A percentile compares a stretch with the other conserved stretches of the same genome.
These are phyloP conservation scores for Propithecus perrieri DNA, from an alignment of 2,797 vertebrate species.

Conservation along the genomic window DNA sequence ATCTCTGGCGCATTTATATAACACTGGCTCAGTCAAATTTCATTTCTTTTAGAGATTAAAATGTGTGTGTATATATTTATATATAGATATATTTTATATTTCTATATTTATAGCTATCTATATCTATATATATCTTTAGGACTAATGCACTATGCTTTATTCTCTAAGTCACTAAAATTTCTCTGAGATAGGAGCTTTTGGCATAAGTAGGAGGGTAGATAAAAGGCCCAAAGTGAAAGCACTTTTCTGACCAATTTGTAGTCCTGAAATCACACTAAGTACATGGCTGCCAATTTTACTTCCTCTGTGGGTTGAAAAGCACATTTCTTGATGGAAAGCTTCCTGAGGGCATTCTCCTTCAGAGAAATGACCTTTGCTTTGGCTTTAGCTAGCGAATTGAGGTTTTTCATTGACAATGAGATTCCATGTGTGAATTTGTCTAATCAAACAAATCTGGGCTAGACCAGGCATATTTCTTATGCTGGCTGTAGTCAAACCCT, in stretches of 20 bases:
- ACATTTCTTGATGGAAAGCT: background rate
- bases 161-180: background rate
- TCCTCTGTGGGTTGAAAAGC: background rate
- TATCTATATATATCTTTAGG: background rate
- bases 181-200: background rate
- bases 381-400: background rate
- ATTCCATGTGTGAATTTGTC: background rate
- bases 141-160: background rate
- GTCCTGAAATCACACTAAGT: background rate
- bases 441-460: background rate
- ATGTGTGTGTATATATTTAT: background rate
- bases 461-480: background rate
- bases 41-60: constrained; percentile 14
- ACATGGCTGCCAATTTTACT: background rate
- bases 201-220: background rate
- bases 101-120: too few relatives aligned
- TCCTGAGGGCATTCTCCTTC: background rate
- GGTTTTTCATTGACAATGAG: background rate
- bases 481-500: background rate
- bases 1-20: background rate
- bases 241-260: background rate
- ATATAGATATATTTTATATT: too few relatives aligned
- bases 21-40: background rate
- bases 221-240: background rate
- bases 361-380: background rate